Conservation (phyloP, 2,888 invertebrate genomes). For the Lasioglossum villosulum region DNA sequence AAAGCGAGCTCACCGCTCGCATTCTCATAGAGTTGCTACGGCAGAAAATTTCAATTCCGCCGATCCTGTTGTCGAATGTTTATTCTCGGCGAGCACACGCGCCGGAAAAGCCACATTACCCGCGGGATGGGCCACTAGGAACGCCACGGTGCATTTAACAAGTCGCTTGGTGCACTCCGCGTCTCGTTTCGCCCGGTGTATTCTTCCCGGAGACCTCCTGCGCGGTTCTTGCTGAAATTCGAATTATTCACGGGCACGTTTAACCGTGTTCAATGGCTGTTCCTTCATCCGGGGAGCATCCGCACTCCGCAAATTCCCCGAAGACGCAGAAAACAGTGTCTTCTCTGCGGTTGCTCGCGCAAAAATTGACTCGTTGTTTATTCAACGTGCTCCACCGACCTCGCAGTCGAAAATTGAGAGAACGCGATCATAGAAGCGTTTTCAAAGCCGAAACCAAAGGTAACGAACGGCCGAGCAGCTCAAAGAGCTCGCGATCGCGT, state of each 20-base stretch:
- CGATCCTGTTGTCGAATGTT: neutral
- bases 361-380: neutral
- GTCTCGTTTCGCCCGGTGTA: neutral
- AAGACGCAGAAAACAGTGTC: neutral
- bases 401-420: neutral
- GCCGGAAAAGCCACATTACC: constrained; percentile 1
- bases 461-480: neutral
- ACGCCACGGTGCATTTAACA: constrained; percentile 4
- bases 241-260: constrained; percentile 2
- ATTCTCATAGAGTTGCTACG: neutral
- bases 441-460: constrained; percentile 16
- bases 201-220: neutral
- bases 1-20: neutral
- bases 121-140: neutral
- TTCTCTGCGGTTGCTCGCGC: neutral
- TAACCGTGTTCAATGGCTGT: constrained; percentile 8
- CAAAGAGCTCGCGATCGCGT: constrained; percentile 4
- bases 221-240: constrained; percentile 4
- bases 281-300: neutral
- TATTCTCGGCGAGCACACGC: neutral
- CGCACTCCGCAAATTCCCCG: neutral
- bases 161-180: neutral
- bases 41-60: constrained; percentile 1
- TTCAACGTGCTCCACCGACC: neutral
- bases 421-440: constrained; percentile 21